Conservation (phyloP, 2,113 vertebrate species). For the Erpornis zantholeuca region DNA sequence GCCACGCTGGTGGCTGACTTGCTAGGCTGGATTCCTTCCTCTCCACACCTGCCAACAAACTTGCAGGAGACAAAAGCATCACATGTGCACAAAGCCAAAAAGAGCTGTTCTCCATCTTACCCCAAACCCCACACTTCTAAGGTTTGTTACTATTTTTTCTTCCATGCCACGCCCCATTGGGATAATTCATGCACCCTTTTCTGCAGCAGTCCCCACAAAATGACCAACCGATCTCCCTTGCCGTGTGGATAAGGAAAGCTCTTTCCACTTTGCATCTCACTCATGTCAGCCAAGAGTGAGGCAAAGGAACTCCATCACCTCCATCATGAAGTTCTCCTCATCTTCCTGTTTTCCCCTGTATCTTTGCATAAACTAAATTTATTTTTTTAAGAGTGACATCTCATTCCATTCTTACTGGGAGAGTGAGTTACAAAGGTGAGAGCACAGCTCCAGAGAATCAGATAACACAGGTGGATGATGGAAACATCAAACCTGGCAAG, state of each 20-base stretch:
- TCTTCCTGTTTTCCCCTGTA: background rate
- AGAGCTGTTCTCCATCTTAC: background rate
- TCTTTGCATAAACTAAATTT: background rate
- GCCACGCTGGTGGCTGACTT: constrained; percentile 50
- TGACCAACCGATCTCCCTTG: background rate
- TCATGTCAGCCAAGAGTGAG: background rate
- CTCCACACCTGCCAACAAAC: constrained; percentile 35
- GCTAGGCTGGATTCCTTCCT: constrained; percentile 30
- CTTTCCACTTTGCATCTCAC: background rate
- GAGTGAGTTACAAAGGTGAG: background rate
- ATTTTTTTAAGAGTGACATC: background rate
- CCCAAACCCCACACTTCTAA: background rate
- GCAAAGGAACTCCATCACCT: background rate
- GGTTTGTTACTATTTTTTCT: background rate
- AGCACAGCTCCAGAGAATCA: background rate
- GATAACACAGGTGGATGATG: background rate
- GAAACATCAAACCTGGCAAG: background rate
- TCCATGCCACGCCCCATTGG: rapidly evolving
- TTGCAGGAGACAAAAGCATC: background rate
- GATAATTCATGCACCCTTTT: background rate
- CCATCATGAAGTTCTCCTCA: rapidly evolving
- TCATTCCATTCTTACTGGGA: background rate
- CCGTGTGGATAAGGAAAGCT: background rate
- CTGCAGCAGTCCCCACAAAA: background rate
- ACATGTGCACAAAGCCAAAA: background rate